Evolutionary conservation across 2,888 invertebrate species (phyloP).

Genomic region (Tetheella fluctuosa): DNA sequence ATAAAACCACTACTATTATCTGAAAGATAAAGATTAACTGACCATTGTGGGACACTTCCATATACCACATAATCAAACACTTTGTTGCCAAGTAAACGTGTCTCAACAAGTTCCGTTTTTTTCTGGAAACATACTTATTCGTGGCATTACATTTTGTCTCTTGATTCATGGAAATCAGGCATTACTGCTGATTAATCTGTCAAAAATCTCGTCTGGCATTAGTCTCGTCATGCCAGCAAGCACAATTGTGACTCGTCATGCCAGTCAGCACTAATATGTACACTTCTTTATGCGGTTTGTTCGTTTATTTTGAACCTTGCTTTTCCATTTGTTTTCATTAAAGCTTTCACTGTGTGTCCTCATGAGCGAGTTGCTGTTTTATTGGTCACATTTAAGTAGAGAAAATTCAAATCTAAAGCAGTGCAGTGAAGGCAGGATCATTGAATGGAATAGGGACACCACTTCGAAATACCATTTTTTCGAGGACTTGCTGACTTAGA

Average conservation of each 20-base stretch:
- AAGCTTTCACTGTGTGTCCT: conserved; percentile 54
- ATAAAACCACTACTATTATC: too few species aligned
- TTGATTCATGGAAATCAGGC: too few species aligned
- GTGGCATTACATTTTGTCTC: too few species aligned
- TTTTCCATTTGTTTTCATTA: conserved; percentile 79
- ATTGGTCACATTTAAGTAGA: neutral
- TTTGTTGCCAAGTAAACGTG: too few species aligned
- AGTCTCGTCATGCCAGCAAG: neutral
- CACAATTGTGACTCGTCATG: conserved; percentile 17
- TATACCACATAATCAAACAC: too few species aligned
- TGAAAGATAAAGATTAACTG: too few species aligned
- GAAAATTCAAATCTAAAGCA: too few species aligned
- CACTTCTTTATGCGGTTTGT: conserved; percentile 20
- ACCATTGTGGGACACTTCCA: too few species aligned
- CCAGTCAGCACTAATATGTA: conserved; percentile 27
- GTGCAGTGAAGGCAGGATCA: neutral
- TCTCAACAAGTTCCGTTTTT: too few species aligned
- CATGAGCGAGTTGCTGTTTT: conserved; percentile 39
- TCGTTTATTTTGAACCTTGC: conserved; percentile 56
- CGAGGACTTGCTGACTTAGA: too few species aligned
- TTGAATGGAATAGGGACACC: conserved; percentile 9
- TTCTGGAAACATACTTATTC: too few species aligned
- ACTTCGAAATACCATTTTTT: neutral
- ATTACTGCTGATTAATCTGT: neutral
- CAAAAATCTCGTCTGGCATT: neutral